Conservation (phyloP, 2,888 invertebrate genomes). For the Stictocephala bisonia region DNA sequence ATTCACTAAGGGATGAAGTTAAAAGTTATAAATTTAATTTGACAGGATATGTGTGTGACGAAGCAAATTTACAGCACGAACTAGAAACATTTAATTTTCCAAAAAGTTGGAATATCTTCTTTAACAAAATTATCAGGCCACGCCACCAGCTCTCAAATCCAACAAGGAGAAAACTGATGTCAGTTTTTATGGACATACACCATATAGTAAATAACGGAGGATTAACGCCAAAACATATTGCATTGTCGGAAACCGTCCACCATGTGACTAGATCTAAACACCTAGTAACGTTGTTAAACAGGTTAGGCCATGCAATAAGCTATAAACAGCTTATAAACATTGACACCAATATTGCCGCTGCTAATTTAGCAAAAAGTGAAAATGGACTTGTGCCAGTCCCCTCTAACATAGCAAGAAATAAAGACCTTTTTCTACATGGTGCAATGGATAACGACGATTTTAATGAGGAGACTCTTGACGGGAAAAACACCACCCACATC, state of each 20-base stretch:
- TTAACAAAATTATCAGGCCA: constrained; percentile 1
- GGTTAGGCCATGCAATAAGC: constrained; percentile 27
- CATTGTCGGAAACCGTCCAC: constrained; percentile 11
- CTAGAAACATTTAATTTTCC: constrained; percentile 14
- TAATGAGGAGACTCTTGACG: constrained; percentile 8
- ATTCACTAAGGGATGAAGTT: constrained; percentile 6
- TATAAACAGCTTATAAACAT: constrained; percentile 30
- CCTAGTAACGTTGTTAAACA: constrained; percentile 8
- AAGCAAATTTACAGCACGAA: background rate
- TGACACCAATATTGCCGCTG: constrained; percentile 14
- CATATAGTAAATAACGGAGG: constrained; percentile 19
- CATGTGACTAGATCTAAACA: constrained; percentile 30
- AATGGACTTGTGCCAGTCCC: constrained; percentile 5
- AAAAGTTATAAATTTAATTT: constrained; percentile 14
- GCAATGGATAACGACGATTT: constrained; percentile 16
- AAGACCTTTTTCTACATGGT: constrained; percentile 14
- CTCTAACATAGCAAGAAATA: constrained; percentile 17
- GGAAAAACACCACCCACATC: background rate
- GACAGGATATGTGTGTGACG: constrained; percentile 26
- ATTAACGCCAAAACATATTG: constrained; percentile 32
- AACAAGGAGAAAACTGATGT: constrained; percentile 31
- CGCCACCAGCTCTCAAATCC: constrained; percentile 22
- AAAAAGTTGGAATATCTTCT: constrained; percentile 13
- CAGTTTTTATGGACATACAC: constrained; percentile 26
- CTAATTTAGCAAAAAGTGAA: constrained; percentile 34